These are phyloP conservation scores for Stichopus chloronotus DNA, from an alignment of 35 echinoderm and acorn worm species.

Conservation along the genomic window DNA sequence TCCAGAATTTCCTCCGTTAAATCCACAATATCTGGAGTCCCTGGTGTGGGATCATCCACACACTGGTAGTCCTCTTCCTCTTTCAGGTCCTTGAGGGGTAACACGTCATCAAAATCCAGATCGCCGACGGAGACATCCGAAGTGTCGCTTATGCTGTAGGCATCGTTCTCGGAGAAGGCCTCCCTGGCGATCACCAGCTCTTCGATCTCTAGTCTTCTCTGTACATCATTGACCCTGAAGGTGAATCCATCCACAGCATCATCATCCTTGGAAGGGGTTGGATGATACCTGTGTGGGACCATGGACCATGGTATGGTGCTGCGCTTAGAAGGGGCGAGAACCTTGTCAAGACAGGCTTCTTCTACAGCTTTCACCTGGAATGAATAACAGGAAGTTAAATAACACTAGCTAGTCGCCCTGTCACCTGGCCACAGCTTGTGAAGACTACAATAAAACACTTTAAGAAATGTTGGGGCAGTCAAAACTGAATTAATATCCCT, in stretches of 20 bases:
- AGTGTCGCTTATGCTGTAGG: constrained; percentile 91
- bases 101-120: constrained; percentile 92
- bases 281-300: constrained; percentile 52
- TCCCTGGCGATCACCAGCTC: constrained; percentile 80
- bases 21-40: constrained; percentile 86
- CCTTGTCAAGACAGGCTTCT: neutral
- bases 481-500: no score
- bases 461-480: no score
- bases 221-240: constrained; percentile 52
- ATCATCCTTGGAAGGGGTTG: constrained; percentile 84
- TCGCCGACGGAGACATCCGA: constrained; percentile 84
- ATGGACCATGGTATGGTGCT: neutral
- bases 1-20: constrained; percentile 84
- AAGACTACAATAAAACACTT: no score
- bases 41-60: constrained; percentile 1
- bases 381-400: neutral
- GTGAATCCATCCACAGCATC: constrained; percentile 79
- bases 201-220: constrained; percentile 73
- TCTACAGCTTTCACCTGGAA: constrained; percentile 11
- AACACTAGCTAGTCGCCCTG: neutral
- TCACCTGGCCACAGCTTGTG: no score
- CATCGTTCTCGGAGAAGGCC: constrained; percentile 98
- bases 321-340: constrained; percentile 4
- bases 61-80: constrained; percentile 59
- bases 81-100: constrained; percentile 86